A percentile compares a stretch with the other conserved stretches of the same genome.
These are phyloP conservation scores for Pammene aurita DNA, from an alignment of 2,888 invertebrate genomes.

Conservation along the genomic window DNA sequence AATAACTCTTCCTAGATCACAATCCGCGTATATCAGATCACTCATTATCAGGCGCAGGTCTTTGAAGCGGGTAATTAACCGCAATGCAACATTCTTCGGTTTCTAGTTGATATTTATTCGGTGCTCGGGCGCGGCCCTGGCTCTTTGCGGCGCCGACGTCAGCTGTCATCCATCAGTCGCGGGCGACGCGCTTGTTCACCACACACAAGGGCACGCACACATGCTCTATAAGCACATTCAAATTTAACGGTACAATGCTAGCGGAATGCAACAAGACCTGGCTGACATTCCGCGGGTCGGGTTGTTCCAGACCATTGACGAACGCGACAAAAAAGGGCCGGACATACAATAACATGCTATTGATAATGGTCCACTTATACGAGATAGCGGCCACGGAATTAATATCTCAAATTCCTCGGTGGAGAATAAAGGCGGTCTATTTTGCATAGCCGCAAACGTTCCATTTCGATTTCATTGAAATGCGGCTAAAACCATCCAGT, in stretches of 20 bases:
- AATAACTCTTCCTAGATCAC: slow-evolving; percentile 32
- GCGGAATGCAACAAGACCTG: slow-evolving; percentile 75
- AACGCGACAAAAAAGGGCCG: slow-evolving; percentile 68
- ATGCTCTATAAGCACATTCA: slow-evolving; percentile 66
- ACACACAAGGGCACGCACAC: slow-evolving; percentile 48
- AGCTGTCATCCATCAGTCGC: slow-evolving; percentile 83
- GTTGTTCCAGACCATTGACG: slow-evolving; percentile 51
- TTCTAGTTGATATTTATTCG: slow-evolving; percentile 62
- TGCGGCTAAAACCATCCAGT: slow-evolving; percentile 17
- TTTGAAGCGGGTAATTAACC: slow-evolving; percentile 59
- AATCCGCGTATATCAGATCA: slow-evolving; percentile 47
- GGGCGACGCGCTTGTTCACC: slow-evolving; percentile 73
- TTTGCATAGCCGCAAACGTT: slow-evolving; percentile 28
- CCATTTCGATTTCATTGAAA: slow-evolving; percentile 27
- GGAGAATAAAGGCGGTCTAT: slow-evolving; percentile 27
- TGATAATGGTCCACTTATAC: slow-evolving; percentile 52
- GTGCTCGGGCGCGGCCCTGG: slow-evolving; percentile 58
- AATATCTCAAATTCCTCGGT: slow-evolving; percentile 32
- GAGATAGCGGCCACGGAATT: slow-evolving; percentile 35
- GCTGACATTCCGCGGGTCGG: slow-evolving; percentile 67
- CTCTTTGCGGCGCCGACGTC: slow-evolving; percentile 72
- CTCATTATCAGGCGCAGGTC: slow-evolving; percentile 56
- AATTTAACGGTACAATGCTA: slow-evolving; percentile 75
- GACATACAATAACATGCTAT: slow-evolving; percentile 67
- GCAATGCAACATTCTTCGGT: slow-evolving; percentile 54